Base-by-base conservation (phyloP, 64 coral and sea anemone species). In the Porites lutea region DNA sequence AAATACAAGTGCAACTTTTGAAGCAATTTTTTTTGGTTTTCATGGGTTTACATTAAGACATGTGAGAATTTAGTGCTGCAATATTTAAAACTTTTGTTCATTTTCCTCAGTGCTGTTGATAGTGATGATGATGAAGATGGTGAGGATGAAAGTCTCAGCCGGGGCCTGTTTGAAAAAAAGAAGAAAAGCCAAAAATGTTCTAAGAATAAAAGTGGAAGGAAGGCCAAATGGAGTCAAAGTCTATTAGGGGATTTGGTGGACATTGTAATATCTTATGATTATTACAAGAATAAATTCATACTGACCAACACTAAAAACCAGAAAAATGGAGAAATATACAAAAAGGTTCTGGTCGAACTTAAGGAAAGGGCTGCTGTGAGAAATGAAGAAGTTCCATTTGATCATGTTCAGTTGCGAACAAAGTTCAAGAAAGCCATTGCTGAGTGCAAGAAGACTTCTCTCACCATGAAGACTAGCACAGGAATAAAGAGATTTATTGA, bases 361-460 rank as follows among this genome's bases (percentile, higher is more conserved):
- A 49, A 89, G 75, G 74, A 89, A 89, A 89, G 72, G 87, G 55
- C 71, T 16, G 19, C 60, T 51, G 48, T 44, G 65, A 90, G 77
- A 90, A 59, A 16, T 44, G 86, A 88, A 58, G 54, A 72, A 60
- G 51, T 90, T 13, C 76, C 86, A 68, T 94, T 94, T 47, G 71
- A 51, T 66, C 75, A 75, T 64, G 67, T 70, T 11, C 86, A 94
- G 59, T 55, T 94, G 55, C 9, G 14, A 52, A 77, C 74, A 77
- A 94, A 94, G 72, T 94, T 89, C 73, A 89, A 89, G 47, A 94
- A 94, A 64, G 80, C 63, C 21, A 71, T 94, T 66, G 54, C 78
- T 14, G 86, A 94, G 63, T 94, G 92, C 62, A 89, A 94, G 47
- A 23, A 46, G 52, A 58, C 69, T 71, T 74, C 84, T n/a, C 92